Base-by-base conservation (phyloP, 2,797 vertebrate genomes). In the Hippocampus kuda region DNA sequence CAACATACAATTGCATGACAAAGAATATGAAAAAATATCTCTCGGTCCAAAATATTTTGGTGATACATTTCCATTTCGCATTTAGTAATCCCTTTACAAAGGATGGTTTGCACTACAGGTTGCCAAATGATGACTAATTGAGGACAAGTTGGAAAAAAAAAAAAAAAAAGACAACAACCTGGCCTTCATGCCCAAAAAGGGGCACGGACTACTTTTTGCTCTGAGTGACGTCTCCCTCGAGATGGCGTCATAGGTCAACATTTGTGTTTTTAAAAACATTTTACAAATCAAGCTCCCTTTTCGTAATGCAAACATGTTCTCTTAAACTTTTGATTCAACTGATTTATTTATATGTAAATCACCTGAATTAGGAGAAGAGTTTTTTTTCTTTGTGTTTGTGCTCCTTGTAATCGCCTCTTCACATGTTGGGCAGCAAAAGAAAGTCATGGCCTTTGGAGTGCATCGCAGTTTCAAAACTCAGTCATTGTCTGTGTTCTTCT, bases 321-420 rank as follows among this genome's bases (percentile, higher is more conserved):
- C 41, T 64, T 44, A 15, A 44, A 24, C 38, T 5, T 46, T 24
- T 48, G 44, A 41, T 62, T 62, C 5, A 62, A 38, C 18, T 5
- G 13, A 16, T 65, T 82, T 85, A 74, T 73, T 82, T 74, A 72
- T 75, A 86, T 80, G 81, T 81, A 80, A 83, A 82, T 60, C 22
- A 75, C 66, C 85, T 89, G 79, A 86, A 83, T 77, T 68, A 80
- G 72, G 81, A 79, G 78, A 86, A 83, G 77, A 83, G 72, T 77
- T 76, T 38, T 34, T 34, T 34, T 72, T 51, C 82, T 83, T 83
- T 84, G 79, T 82, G 79, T 84, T 83, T 87, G 84, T 87, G 88
- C 89, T 89, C 84, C 87, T 91, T 87, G 88, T 89, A 80, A 86
- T 81, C 82, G 77, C 78, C 80, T 81, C 80, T 48, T 80, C 60